Base-by-base conservation (phyloP, 2,113 vertebrate genomes). In the Gallinago paraguaiae region DNA sequence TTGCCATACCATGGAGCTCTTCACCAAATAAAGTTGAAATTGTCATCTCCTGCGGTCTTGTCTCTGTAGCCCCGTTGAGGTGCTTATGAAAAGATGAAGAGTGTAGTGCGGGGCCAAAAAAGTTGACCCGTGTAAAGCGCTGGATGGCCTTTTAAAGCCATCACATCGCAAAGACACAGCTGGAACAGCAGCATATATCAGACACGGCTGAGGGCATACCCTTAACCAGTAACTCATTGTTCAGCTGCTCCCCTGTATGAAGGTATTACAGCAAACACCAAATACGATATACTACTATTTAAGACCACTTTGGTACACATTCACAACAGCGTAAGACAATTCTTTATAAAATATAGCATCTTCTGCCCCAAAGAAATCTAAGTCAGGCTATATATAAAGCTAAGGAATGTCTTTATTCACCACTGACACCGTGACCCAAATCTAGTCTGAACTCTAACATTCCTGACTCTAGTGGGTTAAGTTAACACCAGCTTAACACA, bases 401-500 rank as follows among this genome's bases (percentile, higher is more conserved):
- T 46, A 59, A 69, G n/a, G 31, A 77, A 85, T 70, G 31, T 41
- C 78, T 46, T 71, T 92, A 39, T 82, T 77, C 8, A 86, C 68
- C 43, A 35, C 33, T 54, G 5, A 67, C 59, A 85, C 53, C 14
- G 33, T 82, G 13, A 53, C 78, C 81, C 50, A 57, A 71, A 95
- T 90, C 70, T 70, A 86, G 64, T 48, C 63, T 89, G 84, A 97
- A 61, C 28, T 87, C 50, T 75, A 93, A 45, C 85, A 88, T 89
- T 97, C 84, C 84, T 94, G 92, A 92, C 45, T 86, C 10, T 59
- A 91, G 56, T 18, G 23, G 51, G 79, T 90, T 95, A 95, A 91
- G 87, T 93, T 97, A 97, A 95, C 89, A 86, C 30, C 67, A 86
- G 87, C 77, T 97, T 94, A 91, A 96, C 70, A 88, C 13, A 82